phyloP scores from a whole-genome alignment of 2,797 vertebrate genomes.

The Thamnophis elegans region DNA sequence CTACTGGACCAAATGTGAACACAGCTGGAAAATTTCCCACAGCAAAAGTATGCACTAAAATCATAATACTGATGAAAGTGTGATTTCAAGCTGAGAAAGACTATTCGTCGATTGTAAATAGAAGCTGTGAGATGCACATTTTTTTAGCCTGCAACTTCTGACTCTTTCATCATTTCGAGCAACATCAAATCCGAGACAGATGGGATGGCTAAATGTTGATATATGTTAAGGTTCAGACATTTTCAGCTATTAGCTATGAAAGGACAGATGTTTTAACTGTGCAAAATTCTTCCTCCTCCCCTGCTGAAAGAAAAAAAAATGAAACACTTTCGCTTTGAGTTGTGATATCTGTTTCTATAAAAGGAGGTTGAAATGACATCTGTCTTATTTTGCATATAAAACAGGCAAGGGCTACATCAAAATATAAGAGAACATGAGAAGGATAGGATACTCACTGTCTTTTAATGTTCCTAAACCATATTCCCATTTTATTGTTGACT shows the following conservation, averaged over 20 bases:
- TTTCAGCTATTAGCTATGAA: background rate
- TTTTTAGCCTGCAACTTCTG: background rate
- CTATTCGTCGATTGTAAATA: background rate
- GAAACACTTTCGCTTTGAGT: background rate
- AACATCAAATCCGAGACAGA: slow-evolving; percentile 13
- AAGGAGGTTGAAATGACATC: background rate
- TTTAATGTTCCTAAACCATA: background rate
- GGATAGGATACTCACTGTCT: background rate
- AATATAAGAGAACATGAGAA: background rate
- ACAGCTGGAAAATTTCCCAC: background rate
- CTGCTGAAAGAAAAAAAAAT: background rate
- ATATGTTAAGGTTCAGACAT: background rate
- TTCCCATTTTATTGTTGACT: background rate
- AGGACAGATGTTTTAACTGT: slow-evolving; percentile 5
- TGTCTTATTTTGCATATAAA: background rate
- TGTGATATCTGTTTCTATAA: background rate
- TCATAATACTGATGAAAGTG: background rate
- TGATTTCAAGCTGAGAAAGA: background rate
- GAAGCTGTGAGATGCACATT: background rate
- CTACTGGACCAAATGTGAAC: background rate
- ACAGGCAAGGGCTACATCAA: background rate
- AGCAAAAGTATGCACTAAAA: background rate
- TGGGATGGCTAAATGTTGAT: slow-evolving; percentile 8
- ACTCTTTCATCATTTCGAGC: background rate
- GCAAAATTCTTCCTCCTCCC: background rate